Evolutionary conservation across 64 coral and sea anemone species (phyloP).

Genomic region (Montipora capricornis): DNA sequence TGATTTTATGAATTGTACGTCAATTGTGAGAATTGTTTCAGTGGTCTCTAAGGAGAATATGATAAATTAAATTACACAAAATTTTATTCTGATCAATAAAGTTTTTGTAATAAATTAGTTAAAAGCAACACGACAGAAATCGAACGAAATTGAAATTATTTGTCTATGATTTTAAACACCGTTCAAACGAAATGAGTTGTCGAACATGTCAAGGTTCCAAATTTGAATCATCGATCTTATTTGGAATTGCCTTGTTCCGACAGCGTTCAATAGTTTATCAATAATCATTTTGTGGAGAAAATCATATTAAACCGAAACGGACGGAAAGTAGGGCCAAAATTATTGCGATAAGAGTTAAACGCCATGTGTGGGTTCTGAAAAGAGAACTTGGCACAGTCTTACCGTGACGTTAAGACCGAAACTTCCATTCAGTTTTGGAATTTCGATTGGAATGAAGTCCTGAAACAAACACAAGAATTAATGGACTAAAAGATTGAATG

Average conservation of each 20-base stretch:
- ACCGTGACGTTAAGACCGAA: conserved; percentile 98
- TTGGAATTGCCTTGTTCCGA: too few species aligned
- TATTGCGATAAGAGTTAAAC: neutral
- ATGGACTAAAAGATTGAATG: neutral
- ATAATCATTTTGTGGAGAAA: too few species aligned
- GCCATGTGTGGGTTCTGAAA: neutral
- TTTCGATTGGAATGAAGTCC: conserved; percentile 95
- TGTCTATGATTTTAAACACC: too few species aligned
- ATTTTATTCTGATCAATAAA: too few species aligned
- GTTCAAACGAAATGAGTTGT: too few species aligned
- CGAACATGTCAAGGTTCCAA: too few species aligned
- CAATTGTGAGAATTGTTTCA: neutral
- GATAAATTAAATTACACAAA: neutral
- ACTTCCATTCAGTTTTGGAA: conserved; percentile 98
- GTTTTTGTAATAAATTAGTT: neutral
- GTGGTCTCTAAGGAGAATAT: neutral
- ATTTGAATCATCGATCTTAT: too few species aligned
- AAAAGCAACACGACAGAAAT: neutral
- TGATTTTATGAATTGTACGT: neutral
- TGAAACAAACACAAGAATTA: conserved; percentile 45
- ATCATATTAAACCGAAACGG: too few species aligned
- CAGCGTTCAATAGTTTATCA: too few species aligned
- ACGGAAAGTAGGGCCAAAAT: too few species aligned
- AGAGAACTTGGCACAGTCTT: neutral
- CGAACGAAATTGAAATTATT: neutral